Conservation (phyloP, 2,888 invertebrate species). For the Eretmocerus hayati region DNA sequence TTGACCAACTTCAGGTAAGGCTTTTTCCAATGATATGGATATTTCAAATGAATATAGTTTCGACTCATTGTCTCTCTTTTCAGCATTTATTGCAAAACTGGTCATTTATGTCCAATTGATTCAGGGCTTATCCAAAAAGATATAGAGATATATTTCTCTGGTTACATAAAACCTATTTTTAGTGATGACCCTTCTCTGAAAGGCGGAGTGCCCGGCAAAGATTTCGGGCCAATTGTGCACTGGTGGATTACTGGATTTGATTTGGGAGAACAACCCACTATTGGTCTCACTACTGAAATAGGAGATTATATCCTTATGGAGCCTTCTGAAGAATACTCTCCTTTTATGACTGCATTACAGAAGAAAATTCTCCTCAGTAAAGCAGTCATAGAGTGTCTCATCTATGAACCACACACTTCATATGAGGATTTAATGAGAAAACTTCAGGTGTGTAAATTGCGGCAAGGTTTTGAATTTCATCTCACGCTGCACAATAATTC, state of each 20-base stretch:
- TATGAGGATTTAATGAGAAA: constrained; percentile 73
- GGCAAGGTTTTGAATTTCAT: no score
- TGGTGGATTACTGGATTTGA: constrained; percentile 81
- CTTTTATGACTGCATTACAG: constrained; percentile 61
- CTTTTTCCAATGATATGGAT: background rate
- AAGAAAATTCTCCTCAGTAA: constrained; percentile 74
- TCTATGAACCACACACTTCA: constrained; percentile 58
- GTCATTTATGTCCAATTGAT: constrained; percentile 73
- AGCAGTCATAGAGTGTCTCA: constrained; percentile 69
- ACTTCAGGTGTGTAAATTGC: constrained; percentile 47
- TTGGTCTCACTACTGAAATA: constrained; percentile 7
- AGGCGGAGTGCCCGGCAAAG: constrained; percentile 66
- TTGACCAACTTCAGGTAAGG: constrained; percentile 45
- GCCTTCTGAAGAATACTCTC: constrained; percentile 63
- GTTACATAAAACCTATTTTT: constrained; percentile 73
- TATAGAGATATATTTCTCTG: constrained; percentile 67
- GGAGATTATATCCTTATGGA: constrained; percentile 68
- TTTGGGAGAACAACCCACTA: constrained; percentile 54
- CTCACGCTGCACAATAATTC: no score
- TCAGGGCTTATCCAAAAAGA: constrained; percentile 71
- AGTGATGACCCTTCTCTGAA: constrained; percentile 62
- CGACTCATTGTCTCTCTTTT: constrained; percentile 7
- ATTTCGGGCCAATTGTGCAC: constrained; percentile 75
- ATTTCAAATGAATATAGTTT: constrained; percentile 4
- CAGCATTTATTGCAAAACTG: constrained; percentile 70